A percentile compares a stretch with the other conserved stretches of the same genome.
Evolutionary conservation across 2,888 invertebrate genomes (phyloP).

Genomic region (Hemistola chrysoprasaria): DNA sequence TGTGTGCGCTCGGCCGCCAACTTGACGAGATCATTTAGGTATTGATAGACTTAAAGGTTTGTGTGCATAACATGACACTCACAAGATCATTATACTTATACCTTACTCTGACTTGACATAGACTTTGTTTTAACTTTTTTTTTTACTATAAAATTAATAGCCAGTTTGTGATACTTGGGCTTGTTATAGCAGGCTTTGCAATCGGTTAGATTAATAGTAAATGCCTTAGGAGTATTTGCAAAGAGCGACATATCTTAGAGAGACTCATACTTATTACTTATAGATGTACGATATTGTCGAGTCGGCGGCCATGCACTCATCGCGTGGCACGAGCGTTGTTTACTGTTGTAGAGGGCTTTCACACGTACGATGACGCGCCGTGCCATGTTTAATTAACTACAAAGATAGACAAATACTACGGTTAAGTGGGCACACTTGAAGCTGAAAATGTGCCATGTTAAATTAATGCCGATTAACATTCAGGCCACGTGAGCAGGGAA

Average conservation of each 20-base stretch:
- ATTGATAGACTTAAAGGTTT: conserved; percentile 37
- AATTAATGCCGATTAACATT: too few relatives aligned
- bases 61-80: conserved; percentile 47
- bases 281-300: conserved; percentile 44
- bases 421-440: too few relatives aligned
- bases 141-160: conserved; percentile 47
- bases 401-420: too few relatives aligned
- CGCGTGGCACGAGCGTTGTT: conserved; percentile 62
- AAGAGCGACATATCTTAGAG: conserved; percentile 72
- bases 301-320: conserved; percentile 47
- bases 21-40: conserved; percentile 42
- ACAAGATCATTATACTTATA: conserved; percentile 50
- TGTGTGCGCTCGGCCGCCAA: conserved; percentile 55
- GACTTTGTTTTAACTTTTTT: too few relatives aligned
- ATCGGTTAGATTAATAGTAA: conserved; percentile 54
- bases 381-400: too few relatives aligned
- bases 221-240: conserved; percentile 45
- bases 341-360: conserved; percentile 78
- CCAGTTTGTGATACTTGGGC: conserved; percentile 47
- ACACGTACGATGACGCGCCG: too few relatives aligned
- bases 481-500: too few relatives aligned
- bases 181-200: conserved; percentile 45
- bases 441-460: too few relatives aligned
- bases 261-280: too few relatives aligned
- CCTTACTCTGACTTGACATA: conserved; percentile 25